Conservation (phyloP, 2,888 invertebrate species). For the Mimachlamys varia region DNA sequence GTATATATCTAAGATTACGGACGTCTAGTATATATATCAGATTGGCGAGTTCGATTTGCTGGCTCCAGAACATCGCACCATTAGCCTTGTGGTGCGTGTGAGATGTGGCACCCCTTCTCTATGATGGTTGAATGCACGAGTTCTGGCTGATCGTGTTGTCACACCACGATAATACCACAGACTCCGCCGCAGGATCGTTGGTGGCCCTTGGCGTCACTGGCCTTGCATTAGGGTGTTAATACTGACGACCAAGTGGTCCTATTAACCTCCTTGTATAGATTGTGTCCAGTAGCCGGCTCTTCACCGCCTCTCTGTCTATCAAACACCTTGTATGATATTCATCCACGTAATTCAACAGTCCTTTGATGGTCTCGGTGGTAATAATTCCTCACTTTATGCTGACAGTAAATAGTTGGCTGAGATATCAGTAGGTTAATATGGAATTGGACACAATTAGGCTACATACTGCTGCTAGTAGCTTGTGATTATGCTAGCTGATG, state of each 20-base stretch:
- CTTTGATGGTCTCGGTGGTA: not conserved
- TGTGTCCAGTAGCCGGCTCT: not conserved
- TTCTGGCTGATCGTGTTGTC: not conserved
- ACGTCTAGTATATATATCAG: not conserved
- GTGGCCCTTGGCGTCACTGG: not conserved
- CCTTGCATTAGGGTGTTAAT: conserved; percentile 19
- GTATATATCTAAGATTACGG: not conserved
- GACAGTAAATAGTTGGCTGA: not conserved
- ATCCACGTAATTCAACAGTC: not conserved
- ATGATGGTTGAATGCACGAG: not conserved
- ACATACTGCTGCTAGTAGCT: not conserved
- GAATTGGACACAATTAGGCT: not conserved
- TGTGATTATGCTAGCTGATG: not conserved
- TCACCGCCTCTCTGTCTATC: not conserved
- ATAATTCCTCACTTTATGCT: not conserved
- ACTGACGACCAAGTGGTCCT: not conserved
- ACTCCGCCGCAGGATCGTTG: not conserved
- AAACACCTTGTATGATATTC: conserved; percentile 2
- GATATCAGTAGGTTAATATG: not conserved
- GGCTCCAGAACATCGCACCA: not conserved
- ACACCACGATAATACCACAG: not conserved
- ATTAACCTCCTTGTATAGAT: not conserved
- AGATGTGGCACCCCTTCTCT: not conserved
- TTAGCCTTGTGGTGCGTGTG: not conserved
- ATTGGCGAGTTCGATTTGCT: not conserved